phyloP scores from a whole-genome alignment of 2,888 invertebrate species.

The Drosophila recens region DNA sequence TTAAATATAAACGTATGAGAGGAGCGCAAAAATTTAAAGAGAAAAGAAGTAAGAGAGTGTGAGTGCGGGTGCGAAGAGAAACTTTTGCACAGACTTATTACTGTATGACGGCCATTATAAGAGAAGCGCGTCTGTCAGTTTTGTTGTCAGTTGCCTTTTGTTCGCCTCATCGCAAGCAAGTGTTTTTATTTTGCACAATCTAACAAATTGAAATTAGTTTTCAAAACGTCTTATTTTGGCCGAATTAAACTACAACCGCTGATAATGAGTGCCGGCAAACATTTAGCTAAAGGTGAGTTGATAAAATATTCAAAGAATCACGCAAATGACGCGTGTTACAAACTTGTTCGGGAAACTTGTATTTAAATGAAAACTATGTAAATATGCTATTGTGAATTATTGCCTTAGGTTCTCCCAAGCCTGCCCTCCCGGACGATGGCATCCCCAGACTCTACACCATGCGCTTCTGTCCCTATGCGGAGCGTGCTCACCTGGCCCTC shows the following conservation, averaged over 20 bases:
- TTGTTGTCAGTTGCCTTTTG: conserved; percentile 25
- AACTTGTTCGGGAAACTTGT: no score
- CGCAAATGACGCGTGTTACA: background rate
- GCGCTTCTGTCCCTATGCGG: conserved; percentile 94
- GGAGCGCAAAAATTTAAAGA: background rate
- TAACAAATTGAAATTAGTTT: background rate
- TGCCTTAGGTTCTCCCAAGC: conserved; percentile 88
- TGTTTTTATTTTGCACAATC: background rate
- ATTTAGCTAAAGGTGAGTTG: conserved; percentile 63
- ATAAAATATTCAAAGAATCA: background rate
- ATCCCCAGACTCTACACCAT: conserved; percentile 92
- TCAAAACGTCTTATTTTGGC: conserved; percentile 21
- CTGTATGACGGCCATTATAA: conserved; percentile 16
- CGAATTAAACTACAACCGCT: conserved; percentile 26
- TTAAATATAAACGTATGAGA: conserved; percentile 13
- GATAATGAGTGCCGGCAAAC: conserved; percentile 63
- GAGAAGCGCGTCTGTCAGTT: conserved; percentile 10
- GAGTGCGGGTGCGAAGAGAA: no score
- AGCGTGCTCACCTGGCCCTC: conserved; percentile 90
- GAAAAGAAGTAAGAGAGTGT: background rate
- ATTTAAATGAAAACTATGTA: background rate
- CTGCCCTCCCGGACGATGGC: conserved; percentile 87
- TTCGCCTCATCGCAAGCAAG: conserved; percentile 7
- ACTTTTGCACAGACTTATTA: conserved; percentile 8
- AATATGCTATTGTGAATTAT: background rate